A percentile compares a stretch with the other conserved stretches of the same genome.
phyloP scores from a whole-genome alignment of 2,888 invertebrate genomes.

The Lamproptera curius region DNA sequence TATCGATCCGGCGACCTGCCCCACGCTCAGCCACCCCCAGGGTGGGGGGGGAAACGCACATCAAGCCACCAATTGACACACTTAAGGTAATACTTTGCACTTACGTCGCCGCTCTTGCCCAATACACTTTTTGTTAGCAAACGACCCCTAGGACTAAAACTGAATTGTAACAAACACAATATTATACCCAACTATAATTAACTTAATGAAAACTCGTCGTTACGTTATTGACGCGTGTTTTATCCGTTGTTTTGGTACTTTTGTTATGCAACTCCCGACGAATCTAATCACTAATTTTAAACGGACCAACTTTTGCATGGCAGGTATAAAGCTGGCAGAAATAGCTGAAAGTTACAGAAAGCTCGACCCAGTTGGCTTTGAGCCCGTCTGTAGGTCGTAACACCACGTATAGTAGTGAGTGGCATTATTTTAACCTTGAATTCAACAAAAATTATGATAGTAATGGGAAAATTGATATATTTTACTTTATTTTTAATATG shows the following conservation, averaged over 20 bases:
- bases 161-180: conserved; percentile 1
- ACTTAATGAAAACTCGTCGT: no score
- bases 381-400: conserved; percentile 55
- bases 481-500: no score
- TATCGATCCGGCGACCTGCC: conserved; percentile 82
- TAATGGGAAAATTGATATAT: no score
- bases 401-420: conserved; percentile 42
- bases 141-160: no score
- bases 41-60: conserved; percentile 69
- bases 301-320: conserved; percentile 28
- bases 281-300: conserved; percentile 16
- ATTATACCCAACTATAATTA: no score
- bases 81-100: conserved; percentile 73
- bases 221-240: not conserved
- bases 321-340: conserved; percentile 45
- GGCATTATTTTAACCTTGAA: conserved; percentile 52
- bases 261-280: conserved; percentile 1
- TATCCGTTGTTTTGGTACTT: conserved; percentile 8
- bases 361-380: conserved; percentile 72
- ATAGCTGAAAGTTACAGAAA: conserved; percentile 64
- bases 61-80: conserved; percentile 76
- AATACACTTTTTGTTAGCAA: conserved; percentile 15
- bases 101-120: conserved; percentile 51
- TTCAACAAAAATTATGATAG: conserved; percentile 24
- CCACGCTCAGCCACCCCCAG: conserved; percentile 60